Evolutionary conservation across 2,113 vertebrate genomes (phyloP), one percentile per base, ranked within the genome.

Genomic region (Malurus melanocephalus): DNA sequence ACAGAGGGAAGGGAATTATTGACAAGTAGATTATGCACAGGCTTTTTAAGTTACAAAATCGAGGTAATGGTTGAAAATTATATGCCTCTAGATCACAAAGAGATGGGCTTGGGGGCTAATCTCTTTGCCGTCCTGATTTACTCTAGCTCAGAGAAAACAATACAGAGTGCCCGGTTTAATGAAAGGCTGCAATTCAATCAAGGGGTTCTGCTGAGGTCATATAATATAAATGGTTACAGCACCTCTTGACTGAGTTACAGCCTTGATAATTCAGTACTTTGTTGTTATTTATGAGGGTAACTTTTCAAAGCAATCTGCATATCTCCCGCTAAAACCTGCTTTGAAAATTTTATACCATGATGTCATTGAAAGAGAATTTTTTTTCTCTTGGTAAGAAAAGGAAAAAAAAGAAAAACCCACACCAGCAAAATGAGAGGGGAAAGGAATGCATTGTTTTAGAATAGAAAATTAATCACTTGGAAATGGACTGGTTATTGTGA

Each of bases 391-490:
- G 74, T 88, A 80, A 57, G 35, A 71, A 88, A 89, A 75, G 43
- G 24, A 4, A 51, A 23, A 77, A 42, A 76, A 77, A 52, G 55
- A 2, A 38, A 69, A 28, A 16, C 28, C 55, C 38, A 43, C 61
- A 88, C 64, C 62, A 85, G 64, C 74, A 87, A 96, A 94, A 88
- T 77, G 64, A 90, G 94, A 93, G 85, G 78, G 59, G 57, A 93
- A 92, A 94, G 86, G 89, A 92, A 88, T 91, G 90, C 92, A 95
- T 91, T 94, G 90, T 89, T 97, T 95, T 95, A 94, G 83, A 96
- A 95, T 85, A 96, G 95, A 96, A 97, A 97, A 96, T 97, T 95
- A 96, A 95, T 97, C 94, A 95, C 90, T 95, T 94, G 96, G 92
- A 95, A 96, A 90, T 94, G 80, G 91, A 92, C 91, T 93, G 79